Conservation (phyloP, 2,888 invertebrate genomes). For the Mesodorylaimus sp. region DNA sequence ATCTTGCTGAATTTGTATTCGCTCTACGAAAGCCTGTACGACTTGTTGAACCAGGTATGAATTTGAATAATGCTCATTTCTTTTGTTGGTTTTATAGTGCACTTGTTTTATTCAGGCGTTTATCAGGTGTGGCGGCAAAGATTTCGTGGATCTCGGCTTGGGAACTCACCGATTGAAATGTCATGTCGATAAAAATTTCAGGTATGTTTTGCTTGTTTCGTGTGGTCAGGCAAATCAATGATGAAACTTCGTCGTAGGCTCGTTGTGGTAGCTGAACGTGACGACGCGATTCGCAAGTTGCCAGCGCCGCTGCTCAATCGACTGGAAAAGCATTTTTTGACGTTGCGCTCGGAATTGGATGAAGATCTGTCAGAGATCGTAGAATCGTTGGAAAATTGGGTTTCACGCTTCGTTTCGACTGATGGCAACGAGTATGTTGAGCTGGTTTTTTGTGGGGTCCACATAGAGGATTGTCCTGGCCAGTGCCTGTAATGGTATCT, state of each 20-base stretch:
- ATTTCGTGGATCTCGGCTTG: not conserved
- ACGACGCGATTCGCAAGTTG: not conserved
- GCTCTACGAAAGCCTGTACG: not conserved
- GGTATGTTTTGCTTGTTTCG: not conserved
- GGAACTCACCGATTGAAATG: not conserved
- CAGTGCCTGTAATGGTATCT: too few species aligned
- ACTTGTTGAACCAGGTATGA: not conserved
- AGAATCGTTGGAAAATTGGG: not conserved
- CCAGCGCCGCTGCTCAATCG: not conserved
- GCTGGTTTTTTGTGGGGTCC: too few species aligned
- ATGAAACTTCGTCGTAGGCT: too few species aligned
- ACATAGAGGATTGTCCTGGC: too few species aligned
- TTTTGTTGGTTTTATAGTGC: not conserved
- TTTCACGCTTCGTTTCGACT: too few species aligned
- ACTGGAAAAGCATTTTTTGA: not conserved
- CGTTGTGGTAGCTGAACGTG: not conserved
- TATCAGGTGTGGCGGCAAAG: not conserved
- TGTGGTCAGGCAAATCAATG: not conserved
- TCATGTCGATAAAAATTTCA: not conserved
- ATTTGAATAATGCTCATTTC: not conserved
- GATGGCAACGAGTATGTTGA: too few species aligned
- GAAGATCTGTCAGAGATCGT: not conserved
- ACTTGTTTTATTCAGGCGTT: not conserved
- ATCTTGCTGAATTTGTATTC: not conserved
- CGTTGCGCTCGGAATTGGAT: not conserved